phyloP scores from a whole-genome alignment of 2,113 vertebrate species.

The Lanius ludovicianus region DNA sequence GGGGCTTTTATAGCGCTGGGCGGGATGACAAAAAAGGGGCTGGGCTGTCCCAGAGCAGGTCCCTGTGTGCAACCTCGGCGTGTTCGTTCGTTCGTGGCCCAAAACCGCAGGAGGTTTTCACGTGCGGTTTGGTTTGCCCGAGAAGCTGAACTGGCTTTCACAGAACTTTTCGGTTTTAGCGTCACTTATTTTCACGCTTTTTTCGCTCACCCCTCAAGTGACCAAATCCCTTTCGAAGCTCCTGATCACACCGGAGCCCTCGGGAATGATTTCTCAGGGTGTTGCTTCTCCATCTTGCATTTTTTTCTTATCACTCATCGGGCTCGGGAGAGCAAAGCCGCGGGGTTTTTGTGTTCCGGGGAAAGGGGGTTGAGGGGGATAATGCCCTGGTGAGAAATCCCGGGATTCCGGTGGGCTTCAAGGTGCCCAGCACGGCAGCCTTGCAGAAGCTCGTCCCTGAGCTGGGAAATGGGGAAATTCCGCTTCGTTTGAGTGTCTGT shows the following conservation, averaged over 20 bases:
- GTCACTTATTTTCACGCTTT: accelerated
- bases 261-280: neutral
- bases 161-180: accelerated
- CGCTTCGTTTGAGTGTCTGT: neutral
- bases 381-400: too few relatives aligned
- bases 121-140: accelerated
- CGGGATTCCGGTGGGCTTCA: too few relatives aligned
- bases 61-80: too few relatives aligned
- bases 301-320: neutral
- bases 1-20: accelerated
- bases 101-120: neutral
- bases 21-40: neutral
- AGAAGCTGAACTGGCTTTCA: accelerated
- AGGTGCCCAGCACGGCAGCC: accelerated
- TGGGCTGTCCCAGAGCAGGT: neutral
- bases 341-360: too few relatives aligned
- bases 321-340: accelerated
- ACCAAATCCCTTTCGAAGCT: accelerated
- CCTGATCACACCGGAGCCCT: accelerated
- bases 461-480: neutral
- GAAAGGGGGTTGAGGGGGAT: too few relatives aligned
- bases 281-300: neutral
- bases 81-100: too few relatives aligned
- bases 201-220: neutral
- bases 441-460: neutral